phyloP scores from a whole-genome alignment of 2,113 vertebrate genomes.

The Zingel zingel region DNA sequence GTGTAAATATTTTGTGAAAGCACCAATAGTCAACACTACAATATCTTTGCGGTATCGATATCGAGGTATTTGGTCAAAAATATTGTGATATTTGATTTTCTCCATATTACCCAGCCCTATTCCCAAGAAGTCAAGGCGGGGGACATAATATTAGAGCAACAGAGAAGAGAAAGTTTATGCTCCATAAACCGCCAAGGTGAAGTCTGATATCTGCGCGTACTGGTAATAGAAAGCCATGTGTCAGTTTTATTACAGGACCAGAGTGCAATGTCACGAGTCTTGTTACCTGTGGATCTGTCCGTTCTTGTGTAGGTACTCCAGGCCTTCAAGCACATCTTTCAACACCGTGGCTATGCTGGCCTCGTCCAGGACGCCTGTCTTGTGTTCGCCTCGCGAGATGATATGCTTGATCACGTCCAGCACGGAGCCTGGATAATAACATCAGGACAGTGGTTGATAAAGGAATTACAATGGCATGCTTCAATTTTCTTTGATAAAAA shows the following conservation, averaged over 20 bases:
- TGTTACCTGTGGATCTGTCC: slow-evolving; percentile 96
- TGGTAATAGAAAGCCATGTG: slow-evolving; percentile 3
- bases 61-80: no score
- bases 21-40: no score
- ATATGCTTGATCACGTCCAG: slow-evolving; percentile 98
- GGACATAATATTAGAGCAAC: background rate
- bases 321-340: slow-evolving; percentile 93
- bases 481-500: slow-evolving; percentile 20
- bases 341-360: slow-evolving; percentile 94
- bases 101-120: no score
- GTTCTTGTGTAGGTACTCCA: slow-evolving; percentile 97
- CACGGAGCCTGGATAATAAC: slow-evolving; percentile 89
- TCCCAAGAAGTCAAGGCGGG: background rate
- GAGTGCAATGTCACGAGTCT: background rate
- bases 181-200: slow-evolving; percentile 38
- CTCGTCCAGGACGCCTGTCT: slow-evolving; percentile 94
- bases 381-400: slow-evolving; percentile 96
- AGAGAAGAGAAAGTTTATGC: slow-evolving; percentile 13
- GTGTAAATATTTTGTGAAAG: no score
- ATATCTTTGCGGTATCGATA: no score
- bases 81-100: no score
- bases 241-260: slow-evolving; percentile 8
- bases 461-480: background rate
- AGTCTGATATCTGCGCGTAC: background rate
- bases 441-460: slow-evolving; percentile 1